These are phyloP conservation scores for Lethenteron camtschaticum DNA, from an alignment of 2,113 vertebrate species.

Conservation along the genomic window DNA sequence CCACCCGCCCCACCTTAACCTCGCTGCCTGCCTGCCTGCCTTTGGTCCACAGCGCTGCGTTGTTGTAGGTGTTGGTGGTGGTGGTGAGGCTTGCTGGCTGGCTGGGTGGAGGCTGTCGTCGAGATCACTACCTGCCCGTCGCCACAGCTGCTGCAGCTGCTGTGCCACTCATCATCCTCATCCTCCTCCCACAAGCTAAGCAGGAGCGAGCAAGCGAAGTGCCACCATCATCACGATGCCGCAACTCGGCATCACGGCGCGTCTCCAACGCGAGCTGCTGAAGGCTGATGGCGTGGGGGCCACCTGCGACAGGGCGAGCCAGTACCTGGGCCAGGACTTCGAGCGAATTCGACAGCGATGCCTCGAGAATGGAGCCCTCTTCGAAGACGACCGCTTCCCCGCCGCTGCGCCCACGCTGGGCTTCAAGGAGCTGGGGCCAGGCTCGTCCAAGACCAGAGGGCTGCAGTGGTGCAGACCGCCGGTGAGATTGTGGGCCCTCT, in stretches of 20 bases:
- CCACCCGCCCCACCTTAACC: too few relatives aligned
- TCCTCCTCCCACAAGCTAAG: too few relatives aligned
- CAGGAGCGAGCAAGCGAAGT: too few relatives aligned
- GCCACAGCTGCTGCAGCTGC: too few relatives aligned
- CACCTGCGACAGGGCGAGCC: conserved; percentile 30
- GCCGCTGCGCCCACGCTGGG: conserved; percentile 44
- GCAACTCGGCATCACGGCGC: conserved; percentile 35
- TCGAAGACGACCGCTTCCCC: conserved; percentile 55
- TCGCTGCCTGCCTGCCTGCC: too few relatives aligned
- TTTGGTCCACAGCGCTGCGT: too few relatives aligned
- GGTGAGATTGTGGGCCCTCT: conserved; percentile 19
- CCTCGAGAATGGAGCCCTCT: conserved; percentile 41
- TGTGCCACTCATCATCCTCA: too few relatives aligned
- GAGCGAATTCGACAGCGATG: conserved; percentile 43
- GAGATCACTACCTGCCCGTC: too few relatives aligned
- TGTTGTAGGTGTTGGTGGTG: too few relatives aligned
- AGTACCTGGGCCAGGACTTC: conserved; percentile 47
- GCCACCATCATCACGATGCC: not conserved
- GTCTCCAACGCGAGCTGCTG: conserved; percentile 34
- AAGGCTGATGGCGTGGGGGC: conserved; percentile 41
- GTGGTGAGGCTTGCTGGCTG: too few relatives aligned
- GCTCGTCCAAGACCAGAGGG: conserved; percentile 33
- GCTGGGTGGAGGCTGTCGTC: too few relatives aligned
- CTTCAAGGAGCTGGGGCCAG: conserved; percentile 64
- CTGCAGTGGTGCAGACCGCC: conserved; percentile 54